Percentiles rank a stretch among this genome's conserved stretches.
phyloP scores from a whole-genome alignment of 2,888 invertebrate genomes.

The Tyria jacobaeae region DNA sequence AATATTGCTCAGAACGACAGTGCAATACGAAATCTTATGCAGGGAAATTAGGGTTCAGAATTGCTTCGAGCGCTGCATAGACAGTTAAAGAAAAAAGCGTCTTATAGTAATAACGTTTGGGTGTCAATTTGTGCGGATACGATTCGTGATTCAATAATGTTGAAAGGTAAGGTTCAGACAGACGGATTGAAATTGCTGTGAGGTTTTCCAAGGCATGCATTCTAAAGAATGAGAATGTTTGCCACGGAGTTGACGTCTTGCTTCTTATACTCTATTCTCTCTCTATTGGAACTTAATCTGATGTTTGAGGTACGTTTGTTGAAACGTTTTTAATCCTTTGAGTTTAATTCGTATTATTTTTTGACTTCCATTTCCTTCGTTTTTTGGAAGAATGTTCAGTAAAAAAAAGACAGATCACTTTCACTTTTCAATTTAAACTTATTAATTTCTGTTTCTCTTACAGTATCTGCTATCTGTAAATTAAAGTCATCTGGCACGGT shows the following conservation, averaged over 20 bases:
- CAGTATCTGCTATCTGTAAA: too few relatives aligned
- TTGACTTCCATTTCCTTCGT: conserved; percentile 4
- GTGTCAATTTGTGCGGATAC: conserved; percentile 50
- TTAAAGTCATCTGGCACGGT: too few relatives aligned
- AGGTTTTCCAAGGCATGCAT: conserved; percentile 44
- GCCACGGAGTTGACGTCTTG: conserved; percentile 37
- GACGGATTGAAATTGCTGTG: conserved; percentile 59
- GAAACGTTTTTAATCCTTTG: conserved; percentile 29
- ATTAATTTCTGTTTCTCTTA: too few relatives aligned
- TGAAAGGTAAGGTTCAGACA: conserved; percentile 50
- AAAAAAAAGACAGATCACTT: too few relatives aligned
- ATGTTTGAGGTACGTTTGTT: conserved; percentile 34
- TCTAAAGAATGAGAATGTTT: conserved; percentile 42
- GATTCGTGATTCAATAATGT: conserved; percentile 58
- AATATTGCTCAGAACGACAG: conserved; percentile 36
- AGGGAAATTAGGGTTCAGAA: conserved; percentile 40
- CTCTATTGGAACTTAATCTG: conserved; percentile 45
- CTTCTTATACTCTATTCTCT: conserved; percentile 32
- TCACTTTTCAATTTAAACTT: too few relatives aligned
- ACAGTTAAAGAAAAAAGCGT: conserved; percentile 48
- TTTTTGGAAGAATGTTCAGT: neutral
- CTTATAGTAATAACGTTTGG: conserved; percentile 48
- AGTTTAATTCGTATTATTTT: conserved; percentile 27
- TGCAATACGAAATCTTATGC: conserved; percentile 45
- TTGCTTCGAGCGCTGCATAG: conserved; percentile 34